Conservation (phyloP, 2,113 vertebrate genomes). For the Ammospiza nelsoni region DNA sequence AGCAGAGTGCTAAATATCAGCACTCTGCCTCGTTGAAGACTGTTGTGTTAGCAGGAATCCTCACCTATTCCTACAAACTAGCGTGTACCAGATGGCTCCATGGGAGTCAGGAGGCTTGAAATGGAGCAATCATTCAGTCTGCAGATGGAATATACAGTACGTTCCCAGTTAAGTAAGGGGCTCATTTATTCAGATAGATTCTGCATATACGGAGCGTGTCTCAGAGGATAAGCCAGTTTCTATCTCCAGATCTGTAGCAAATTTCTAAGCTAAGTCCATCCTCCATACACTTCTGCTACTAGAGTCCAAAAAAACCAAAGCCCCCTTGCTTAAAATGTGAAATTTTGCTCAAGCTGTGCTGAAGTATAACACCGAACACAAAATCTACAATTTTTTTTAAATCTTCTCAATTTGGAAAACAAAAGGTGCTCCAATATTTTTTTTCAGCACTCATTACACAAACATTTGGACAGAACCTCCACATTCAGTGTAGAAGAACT, state of each 20-base stretch:
- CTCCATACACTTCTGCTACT: background rate
- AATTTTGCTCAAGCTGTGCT: background rate
- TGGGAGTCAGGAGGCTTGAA: constrained; percentile 78
- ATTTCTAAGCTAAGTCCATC: constrained; percentile 45
- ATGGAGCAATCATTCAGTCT: constrained; percentile 74
- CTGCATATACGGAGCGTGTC: constrained; percentile 64
- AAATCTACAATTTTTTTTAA: background rate
- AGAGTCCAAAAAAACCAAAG: background rate
- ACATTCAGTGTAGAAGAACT: background rate
- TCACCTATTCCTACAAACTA: constrained; percentile 68
- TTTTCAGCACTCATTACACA: background rate
- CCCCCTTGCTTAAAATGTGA: background rate
- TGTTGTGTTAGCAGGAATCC: constrained; percentile 70
- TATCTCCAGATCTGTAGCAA: constrained; percentile 55
- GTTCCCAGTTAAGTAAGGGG: constrained; percentile 75
- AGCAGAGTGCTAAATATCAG: constrained; percentile 67
- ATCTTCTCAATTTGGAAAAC: background rate
- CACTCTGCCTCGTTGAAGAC: constrained; percentile 60
- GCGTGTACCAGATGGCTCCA: constrained; percentile 73
- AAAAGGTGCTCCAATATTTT: background rate
- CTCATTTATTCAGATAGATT: constrained; percentile 76
- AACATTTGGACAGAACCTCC: background rate
- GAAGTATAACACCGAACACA: background rate
- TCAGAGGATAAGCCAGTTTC: constrained; percentile 58
- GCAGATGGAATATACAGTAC: constrained; percentile 74